Evolutionary conservation across 1,140 invertebrate genomes (phyloP).

Genomic region (Drosophila arizonae): DNA sequence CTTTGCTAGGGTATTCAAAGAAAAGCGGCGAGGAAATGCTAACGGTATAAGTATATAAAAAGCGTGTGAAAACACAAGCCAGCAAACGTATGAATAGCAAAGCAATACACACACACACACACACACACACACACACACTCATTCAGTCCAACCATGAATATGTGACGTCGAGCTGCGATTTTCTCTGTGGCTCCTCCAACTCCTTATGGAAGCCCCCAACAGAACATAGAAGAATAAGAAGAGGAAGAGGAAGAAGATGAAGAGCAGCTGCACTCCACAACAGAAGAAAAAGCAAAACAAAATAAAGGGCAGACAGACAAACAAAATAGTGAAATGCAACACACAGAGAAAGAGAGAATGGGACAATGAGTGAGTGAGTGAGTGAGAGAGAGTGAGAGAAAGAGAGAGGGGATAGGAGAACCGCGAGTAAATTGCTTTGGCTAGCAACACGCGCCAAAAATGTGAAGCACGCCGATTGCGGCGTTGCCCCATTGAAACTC

Average conservation of each 20-base stretch:
- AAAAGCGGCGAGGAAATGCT: slow-evolving; percentile 30
- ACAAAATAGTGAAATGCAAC: slow-evolving; percentile 34
- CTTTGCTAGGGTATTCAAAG: neutral
- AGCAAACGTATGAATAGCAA: slow-evolving; percentile 71
- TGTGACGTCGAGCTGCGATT: slow-evolving; percentile 25
- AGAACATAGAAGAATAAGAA: too few relatives aligned
- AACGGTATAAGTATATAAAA: slow-evolving; percentile 55
- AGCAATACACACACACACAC: slow-evolving; percentile 16
- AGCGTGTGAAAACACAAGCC: slow-evolving; percentile 58
- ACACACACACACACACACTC: slow-evolving; percentile 14
- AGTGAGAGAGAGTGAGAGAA: neutral
- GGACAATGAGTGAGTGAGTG: neutral
- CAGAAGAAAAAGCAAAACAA: slow-evolving; percentile 33
- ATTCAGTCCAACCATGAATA: slow-evolving; percentile 11
- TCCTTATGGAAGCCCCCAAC: neutral
- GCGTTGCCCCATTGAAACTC: neutral
- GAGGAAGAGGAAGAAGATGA: slow-evolving; percentile 6
- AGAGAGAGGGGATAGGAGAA: neutral
- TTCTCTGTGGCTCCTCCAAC: neutral
- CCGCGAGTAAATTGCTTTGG: slow-evolving; percentile 70
- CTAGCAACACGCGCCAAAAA: slow-evolving; percentile 60
- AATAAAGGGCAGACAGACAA: slow-evolving; percentile 29
- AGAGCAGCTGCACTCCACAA: slow-evolving; percentile 46
- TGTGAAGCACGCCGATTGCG: slow-evolving; percentile 39
- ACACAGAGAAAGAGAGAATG: neutral